These are phyloP conservation scores for Zaprionus ornatus DNA, from an alignment of 1,140 invertebrate species.

Conservation along the genomic window DNA sequence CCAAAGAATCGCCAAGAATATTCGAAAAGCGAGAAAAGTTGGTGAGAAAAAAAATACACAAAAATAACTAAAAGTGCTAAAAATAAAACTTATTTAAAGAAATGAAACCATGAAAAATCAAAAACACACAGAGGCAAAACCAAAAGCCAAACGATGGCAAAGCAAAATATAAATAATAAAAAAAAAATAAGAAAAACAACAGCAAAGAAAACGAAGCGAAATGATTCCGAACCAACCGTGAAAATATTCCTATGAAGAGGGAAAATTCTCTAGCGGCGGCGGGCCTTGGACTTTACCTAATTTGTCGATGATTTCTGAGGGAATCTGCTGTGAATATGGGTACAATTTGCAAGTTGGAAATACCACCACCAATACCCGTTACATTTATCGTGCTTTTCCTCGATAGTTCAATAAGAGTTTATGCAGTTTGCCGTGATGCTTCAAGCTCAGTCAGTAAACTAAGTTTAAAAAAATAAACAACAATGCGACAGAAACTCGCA, in stretches of 20 bases:
- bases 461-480: constrained; percentile 39
- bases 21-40: constrained; percentile 60
- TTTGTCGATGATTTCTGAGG: constrained; percentile 49
- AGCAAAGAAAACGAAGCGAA: constrained; percentile 5
- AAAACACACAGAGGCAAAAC: constrained; percentile 67
- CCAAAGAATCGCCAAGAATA: constrained; percentile 63
- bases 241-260: constrained; percentile 35
- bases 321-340: constrained; percentile 35
- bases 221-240: constrained; percentile 25
- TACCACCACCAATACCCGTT: constrained; percentile 1
- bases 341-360: not conserved
- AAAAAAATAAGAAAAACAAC: constrained; percentile 46
- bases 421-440: constrained; percentile 12
- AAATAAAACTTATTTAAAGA: constrained; percentile 82
- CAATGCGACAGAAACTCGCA: constrained; percentile 49
- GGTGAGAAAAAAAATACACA: constrained; percentile 73
- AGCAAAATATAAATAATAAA: constrained; percentile 77
- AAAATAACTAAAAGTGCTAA: constrained; percentile 79
- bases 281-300: constrained; percentile 53
- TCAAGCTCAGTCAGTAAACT: constrained; percentile 11
- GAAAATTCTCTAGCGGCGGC: constrained; percentile 15
- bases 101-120: constrained; percentile 80
- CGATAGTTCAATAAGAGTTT: constrained; percentile 20
- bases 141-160: constrained; percentile 63
- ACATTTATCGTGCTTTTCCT: not conserved